Conservation (phyloP, 2,113 vertebrate species). For the Panthera tigris region DNA sequence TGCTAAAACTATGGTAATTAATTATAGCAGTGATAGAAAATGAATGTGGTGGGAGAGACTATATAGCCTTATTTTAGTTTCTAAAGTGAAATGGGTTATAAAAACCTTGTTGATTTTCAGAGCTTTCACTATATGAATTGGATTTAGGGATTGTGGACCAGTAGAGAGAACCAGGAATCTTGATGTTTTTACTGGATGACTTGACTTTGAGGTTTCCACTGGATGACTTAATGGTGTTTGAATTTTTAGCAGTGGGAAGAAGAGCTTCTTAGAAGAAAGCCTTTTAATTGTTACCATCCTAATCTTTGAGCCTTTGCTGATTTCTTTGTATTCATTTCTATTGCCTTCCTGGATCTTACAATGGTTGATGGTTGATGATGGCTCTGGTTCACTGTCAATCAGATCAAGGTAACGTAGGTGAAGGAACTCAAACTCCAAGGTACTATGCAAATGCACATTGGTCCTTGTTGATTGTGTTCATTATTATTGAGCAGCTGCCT, state of each 20-base stretch:
- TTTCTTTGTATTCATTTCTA: background rate
- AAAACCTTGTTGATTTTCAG: background rate
- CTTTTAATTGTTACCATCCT: background rate
- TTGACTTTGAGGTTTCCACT: constrained; percentile 24
- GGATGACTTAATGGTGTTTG: background rate
- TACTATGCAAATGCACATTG: background rate
- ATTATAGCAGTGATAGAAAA: background rate
- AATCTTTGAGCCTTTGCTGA: background rate
- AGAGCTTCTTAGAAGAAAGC: background rate
- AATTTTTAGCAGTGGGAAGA: background rate
- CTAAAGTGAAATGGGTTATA: background rate
- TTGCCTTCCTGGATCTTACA: background rate
- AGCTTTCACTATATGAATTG: background rate
- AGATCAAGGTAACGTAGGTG: background rate
- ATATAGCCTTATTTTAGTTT: background rate
- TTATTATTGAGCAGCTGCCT: background rate
- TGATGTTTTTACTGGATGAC: constrained; percentile 10
- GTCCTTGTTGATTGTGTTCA: background rate
- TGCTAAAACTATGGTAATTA: background rate
- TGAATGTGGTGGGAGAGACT: background rate
- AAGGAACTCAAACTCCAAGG: background rate
- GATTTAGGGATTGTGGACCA: background rate
- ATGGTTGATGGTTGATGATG: background rate
- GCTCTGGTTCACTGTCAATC: background rate
- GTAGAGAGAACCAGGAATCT: background rate